These are phyloP conservation scores for Aphodius granarius DNA, from an alignment of 2,888 invertebrate genomes.

Conservation along the genomic window DNA sequence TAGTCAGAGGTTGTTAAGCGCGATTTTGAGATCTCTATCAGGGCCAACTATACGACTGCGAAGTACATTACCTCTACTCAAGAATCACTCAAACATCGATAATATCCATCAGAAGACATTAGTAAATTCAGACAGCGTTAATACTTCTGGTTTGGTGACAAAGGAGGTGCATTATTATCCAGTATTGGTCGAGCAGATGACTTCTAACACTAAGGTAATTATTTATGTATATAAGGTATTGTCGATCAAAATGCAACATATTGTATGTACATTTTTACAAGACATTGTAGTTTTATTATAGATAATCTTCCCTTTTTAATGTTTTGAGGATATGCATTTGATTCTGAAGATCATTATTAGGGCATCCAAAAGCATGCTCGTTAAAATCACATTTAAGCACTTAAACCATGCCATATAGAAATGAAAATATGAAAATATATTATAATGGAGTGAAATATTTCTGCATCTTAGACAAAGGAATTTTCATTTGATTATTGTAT, in stretches of 20 bases:
- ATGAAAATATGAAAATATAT: no score
- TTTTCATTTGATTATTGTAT: no score
- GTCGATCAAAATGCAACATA: neutral
- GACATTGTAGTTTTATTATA: neutral
- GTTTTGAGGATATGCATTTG: no score
- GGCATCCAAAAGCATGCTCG: no score
- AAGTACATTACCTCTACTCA: conserved; percentile 74
- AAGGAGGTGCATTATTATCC: conserved; percentile 75
- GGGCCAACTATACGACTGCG: conserved; percentile 74
- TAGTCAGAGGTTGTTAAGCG: conserved; percentile 69
- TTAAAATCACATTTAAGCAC: no score
- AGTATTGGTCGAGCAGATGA: conserved; percentile 77
- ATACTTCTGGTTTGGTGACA: conserved; percentile 67
- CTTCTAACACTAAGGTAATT: conserved; percentile 63
- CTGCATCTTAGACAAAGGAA: no score
- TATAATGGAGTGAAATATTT: no score
- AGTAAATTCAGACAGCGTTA: conserved; percentile 71
- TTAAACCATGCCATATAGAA: no score
- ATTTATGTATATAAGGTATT: neutral
- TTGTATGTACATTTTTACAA: neutral
- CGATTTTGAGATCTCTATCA: conserved; percentile 84
- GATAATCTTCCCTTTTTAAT: no score
- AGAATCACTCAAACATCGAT: conserved; percentile 44
- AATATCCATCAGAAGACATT: conserved; percentile 59
- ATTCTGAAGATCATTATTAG: no score